Conservation (phyloP, 2,113 vertebrate species). For the Apteryx owenii region DNA sequence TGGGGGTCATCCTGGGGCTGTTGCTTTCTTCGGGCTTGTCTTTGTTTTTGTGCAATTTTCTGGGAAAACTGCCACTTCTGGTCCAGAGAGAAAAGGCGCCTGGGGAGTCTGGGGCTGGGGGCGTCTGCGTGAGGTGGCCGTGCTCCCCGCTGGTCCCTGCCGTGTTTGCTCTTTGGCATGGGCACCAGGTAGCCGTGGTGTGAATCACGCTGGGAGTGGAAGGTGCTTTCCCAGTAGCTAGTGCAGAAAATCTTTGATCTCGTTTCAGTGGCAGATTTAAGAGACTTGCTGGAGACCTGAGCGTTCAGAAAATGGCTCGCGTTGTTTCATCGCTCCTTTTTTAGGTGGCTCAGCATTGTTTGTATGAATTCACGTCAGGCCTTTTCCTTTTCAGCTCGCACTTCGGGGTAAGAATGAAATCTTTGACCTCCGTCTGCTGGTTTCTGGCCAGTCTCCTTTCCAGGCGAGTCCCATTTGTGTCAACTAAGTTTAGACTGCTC, state of each 20-base stretch:
- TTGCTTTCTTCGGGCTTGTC: not conserved
- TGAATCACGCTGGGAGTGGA: slow-evolving; percentile 22
- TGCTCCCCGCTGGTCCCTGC: accelerated
- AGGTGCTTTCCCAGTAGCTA: not conserved
- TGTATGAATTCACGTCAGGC: not conserved
- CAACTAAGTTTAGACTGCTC: slow-evolving; percentile 52
- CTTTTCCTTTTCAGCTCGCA: not conserved
- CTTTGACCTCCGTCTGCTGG: slow-evolving; percentile 62
- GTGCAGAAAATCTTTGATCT: slow-evolving; percentile 65
- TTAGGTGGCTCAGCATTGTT: not conserved
- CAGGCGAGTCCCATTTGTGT: slow-evolving; percentile 22
- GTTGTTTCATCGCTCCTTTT: not conserved
- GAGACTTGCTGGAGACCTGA: not conserved
- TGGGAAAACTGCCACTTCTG: not conserved
- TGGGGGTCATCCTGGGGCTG: not conserved
- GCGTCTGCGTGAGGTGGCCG: not conserved
- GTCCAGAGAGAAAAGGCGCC: not conserved
- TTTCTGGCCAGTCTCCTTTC: slow-evolving; percentile 37
- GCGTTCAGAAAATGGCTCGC: not conserved
- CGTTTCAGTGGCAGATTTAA: not conserved
- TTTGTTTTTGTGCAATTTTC: not conserved
- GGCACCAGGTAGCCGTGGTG: not conserved
- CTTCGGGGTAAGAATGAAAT: not conserved
- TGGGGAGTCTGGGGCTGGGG: not conserved
- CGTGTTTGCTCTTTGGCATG: accelerated